Evolutionary conservation across 2,113 vertebrate genomes (phyloP).

Genomic region (Mormyrus iriodes): DNA sequence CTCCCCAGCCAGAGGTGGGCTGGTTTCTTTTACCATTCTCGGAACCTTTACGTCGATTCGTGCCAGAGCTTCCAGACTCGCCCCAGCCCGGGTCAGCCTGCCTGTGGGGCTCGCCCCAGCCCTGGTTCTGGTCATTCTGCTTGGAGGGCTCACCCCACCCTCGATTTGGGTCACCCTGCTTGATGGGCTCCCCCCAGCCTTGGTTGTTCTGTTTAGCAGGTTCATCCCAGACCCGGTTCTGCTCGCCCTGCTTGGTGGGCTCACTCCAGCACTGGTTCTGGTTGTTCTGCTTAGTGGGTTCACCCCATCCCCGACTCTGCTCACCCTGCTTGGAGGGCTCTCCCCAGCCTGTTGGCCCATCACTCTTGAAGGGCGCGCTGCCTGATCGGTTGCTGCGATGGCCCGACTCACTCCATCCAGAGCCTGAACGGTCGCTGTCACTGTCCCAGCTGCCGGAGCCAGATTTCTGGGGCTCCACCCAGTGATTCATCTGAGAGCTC

Average conservation of each 20-base stretch:
- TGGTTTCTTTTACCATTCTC: slow-evolving; percentile 63
- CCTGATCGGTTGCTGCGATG: slow-evolving; percentile 65
- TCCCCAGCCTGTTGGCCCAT: slow-evolving; percentile 67
- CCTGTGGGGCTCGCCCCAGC: slow-evolving; percentile 77
- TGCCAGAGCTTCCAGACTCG: slow-evolving; percentile 62
- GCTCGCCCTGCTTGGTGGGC: slow-evolving; percentile 58
- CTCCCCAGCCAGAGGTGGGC: slow-evolving; percentile 67
- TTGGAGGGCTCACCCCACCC: slow-evolving; percentile 78
- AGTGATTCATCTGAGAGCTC: slow-evolving; percentile 70
- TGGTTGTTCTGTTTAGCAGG: slow-evolving; percentile 63
- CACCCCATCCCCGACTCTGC: slow-evolving; percentile 78
- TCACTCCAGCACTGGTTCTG: slow-evolving; percentile 81
- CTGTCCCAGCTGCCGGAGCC: slow-evolving; percentile 76
- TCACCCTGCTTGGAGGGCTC: slow-evolving; percentile 63
- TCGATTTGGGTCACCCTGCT: slow-evolving; percentile 65
- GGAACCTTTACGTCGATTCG: slow-evolving; percentile 68
- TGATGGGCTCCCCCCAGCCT: slow-evolving; percentile 75
- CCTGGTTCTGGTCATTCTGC: slow-evolving; percentile 62
- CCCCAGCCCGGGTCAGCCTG: slow-evolving; percentile 72
- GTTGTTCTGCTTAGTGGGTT: slow-evolving; percentile 61
- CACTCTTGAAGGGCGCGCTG: slow-evolving; percentile 66
- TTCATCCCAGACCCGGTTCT: slow-evolving; percentile 76
- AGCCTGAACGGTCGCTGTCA: slow-evolving; percentile 82
- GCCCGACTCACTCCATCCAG: slow-evolving; percentile 80
- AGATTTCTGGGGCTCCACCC: slow-evolving; percentile 79